These are phyloP conservation scores for Rhogogaster chlorosoma DNA, from an alignment of 2,888 invertebrate species.

Conservation along the genomic window DNA sequence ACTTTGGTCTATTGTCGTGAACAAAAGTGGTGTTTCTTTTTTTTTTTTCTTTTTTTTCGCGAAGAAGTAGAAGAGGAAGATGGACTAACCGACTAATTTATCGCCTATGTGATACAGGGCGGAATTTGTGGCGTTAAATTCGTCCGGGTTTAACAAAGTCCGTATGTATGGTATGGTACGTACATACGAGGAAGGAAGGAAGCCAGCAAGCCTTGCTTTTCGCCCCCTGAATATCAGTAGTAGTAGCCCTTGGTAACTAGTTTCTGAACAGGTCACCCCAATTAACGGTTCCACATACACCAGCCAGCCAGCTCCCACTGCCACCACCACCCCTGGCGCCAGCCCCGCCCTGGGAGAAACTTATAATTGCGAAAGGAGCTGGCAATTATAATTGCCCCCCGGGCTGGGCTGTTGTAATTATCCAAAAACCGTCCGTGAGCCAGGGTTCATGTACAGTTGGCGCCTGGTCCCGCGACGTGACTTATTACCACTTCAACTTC, in stretches of 20 bases:
- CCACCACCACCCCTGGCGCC: conserved; percentile 57
- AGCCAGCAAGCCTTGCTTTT: conserved; percentile 27
- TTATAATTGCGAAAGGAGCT: conserved; percentile 78
- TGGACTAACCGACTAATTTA: not conserved
- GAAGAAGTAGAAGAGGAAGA: not conserved
- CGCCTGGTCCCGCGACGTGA: conserved; percentile 48
- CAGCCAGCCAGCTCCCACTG: conserved; percentile 59
- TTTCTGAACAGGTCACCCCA: conserved; percentile 78
- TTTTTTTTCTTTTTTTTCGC: too few relatives aligned
- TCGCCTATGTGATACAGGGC: not conserved
- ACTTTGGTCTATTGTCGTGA: not conserved
- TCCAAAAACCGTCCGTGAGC: conserved; percentile 68
- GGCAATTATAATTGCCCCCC: conserved; percentile 77
- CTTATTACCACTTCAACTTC: conserved; percentile 50
- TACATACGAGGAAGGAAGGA: not conserved
- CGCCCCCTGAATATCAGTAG: conserved; percentile 54
- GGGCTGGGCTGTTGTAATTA: conserved; percentile 74
- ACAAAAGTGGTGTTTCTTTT: too few relatives aligned
- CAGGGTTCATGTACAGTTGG: conserved; percentile 47
- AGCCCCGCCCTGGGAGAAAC: conserved; percentile 71
- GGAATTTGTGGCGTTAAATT: not conserved
- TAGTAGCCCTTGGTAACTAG: conserved; percentile 73
- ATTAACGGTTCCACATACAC: conserved; percentile 77
- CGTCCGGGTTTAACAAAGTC: conserved; percentile 20
- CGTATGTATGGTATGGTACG: not conserved